Evolutionary conservation across 1,140 invertebrate genomes (phyloP).

Genomic region (Heliconius melpomene): DNA sequence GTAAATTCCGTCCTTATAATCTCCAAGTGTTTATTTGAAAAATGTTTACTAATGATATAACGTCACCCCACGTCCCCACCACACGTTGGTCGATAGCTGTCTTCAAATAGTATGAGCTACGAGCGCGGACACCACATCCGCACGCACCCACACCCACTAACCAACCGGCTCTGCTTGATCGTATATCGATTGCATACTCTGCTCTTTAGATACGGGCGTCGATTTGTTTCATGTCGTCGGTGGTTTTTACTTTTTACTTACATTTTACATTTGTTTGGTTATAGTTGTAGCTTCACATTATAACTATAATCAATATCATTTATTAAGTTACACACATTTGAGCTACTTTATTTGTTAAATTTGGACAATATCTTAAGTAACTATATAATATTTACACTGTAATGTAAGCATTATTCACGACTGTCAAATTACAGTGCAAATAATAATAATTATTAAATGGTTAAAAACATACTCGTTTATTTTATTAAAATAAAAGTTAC

Average conservation of each 20-base stretch:
- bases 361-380: no score
- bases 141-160: conserved; percentile 6
- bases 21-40: background rate
- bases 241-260: background rate
- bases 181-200: conserved; percentile 17
- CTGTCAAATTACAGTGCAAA: no score
- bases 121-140: background rate
- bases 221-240: conserved; percentile 17
- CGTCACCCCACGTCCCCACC: background rate
- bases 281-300: background rate
- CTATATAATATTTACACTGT: no score
- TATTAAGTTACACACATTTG: no score
- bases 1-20: no score
- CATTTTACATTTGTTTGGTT: background rate
- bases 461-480: no score
- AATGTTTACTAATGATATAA: background rate
- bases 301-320: no score
- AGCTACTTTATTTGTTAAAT: no score
- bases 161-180: conserved; percentile 7
- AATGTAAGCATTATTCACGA: no score
- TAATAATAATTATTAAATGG: no score
- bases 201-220: conserved; percentile 15
- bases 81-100: conserved; percentile 7
- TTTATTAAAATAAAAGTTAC: background rate
- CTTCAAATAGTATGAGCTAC: background rate